A percentile compares a stretch with the other conserved stretches of the same genome.
phyloP scores from a whole-genome alignment of 2,888 invertebrate genomes.

The Drosophila parthenogenetica region DNA sequence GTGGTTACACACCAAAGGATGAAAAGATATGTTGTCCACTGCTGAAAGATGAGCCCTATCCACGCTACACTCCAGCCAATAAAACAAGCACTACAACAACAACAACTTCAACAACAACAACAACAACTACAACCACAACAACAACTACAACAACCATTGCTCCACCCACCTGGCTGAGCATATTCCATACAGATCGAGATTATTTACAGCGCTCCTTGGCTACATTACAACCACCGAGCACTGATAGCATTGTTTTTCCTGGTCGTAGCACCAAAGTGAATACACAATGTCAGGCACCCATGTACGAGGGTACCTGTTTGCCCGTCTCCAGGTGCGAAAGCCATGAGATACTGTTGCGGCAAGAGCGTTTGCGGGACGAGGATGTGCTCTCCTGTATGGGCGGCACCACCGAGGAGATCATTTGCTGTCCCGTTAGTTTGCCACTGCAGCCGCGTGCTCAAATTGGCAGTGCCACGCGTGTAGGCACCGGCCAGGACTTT shows the following conservation, averaged over 20 bases:
- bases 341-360: conserved; percentile 44
- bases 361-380: conserved; percentile 45
- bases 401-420: conserved; percentile 65
- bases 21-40: conserved; percentile 68
- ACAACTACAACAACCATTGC: conserved; percentile 8
- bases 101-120: not conserved
- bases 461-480: conserved; percentile 3
- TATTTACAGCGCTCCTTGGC: conserved; percentile 31
- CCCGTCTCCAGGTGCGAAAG: conserved; percentile 50
- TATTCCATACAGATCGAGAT: conserved; percentile 63
- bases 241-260: conserved; percentile 10
- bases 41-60: not conserved
- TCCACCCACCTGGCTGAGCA: conserved; percentile 40
- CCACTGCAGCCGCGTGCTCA: conserved; percentile 54
- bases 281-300: conserved; percentile 50
- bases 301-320: conserved; percentile 61
- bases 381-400: conserved; percentile 53
- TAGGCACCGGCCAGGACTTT: not conserved
- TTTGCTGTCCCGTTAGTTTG: conserved; percentile 63
- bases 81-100: conserved; percentile 8
- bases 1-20: conserved; percentile 50
- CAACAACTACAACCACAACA: conserved; percentile 5
- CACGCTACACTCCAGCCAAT: conserved; percentile 16
- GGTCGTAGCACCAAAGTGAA: not conserved
- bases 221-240: not conserved